These are phyloP conservation scores for Aspidiotus rigidus DNA, from an alignment of 2,888 invertebrate genomes.

Conservation along the genomic window DNA sequence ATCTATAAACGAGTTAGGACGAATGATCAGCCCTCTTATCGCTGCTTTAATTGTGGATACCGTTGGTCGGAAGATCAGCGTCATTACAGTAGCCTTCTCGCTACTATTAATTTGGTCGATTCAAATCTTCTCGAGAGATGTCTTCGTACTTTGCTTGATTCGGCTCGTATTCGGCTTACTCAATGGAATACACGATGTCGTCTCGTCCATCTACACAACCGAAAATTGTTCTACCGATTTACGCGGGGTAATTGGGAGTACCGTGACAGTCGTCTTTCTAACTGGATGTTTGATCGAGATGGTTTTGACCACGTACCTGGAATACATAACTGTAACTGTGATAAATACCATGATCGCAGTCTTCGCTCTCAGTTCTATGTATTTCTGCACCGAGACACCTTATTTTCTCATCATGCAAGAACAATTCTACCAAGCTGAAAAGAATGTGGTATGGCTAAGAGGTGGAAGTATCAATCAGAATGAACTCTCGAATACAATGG, in stretches of 20 bases:
- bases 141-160: constrained; percentile 33
- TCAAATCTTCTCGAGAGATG: not conserved
- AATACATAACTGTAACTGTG: constrained; percentile 33
- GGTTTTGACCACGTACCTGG: constrained; percentile 36
- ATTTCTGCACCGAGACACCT: constrained; percentile 37
- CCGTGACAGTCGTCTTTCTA: not conserved
- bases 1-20: constrained; percentile 17
- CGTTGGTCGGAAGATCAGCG: constrained; percentile 11
- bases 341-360: not conserved
- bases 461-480: constrained; percentile 8
- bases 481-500: not conserved
- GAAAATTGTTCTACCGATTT: constrained; percentile 30
- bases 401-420: constrained; percentile 35
- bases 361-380: not conserved
- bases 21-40: constrained; percentile 1
- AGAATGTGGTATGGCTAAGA: not conserved
- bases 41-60: not conserved
- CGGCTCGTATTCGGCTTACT: constrained; percentile 37
- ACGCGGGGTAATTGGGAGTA: not conserved
- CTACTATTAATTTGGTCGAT: not conserved
- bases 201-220: constrained; percentile 37
- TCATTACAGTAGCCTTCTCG: not conserved
- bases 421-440: constrained; percentile 20
- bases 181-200: constrained; percentile 37
- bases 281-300: constrained; percentile 37